Evolutionary conservation across 2,113 vertebrate genomes (phyloP).

Genomic region (Mellivora capensis): DNA sequence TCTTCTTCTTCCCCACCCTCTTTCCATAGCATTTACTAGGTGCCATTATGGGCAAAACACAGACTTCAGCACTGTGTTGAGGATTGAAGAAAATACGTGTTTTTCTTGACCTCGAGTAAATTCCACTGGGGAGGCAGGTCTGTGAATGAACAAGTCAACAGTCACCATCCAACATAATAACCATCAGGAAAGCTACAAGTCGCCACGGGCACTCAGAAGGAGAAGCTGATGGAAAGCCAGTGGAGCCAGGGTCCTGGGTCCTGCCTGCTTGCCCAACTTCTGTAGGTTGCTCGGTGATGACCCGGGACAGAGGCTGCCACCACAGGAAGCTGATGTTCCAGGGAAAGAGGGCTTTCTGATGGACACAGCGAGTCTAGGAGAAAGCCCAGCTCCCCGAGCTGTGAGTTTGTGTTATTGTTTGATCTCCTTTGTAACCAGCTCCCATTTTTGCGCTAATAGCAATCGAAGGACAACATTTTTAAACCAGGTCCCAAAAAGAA

Average conservation of each 20-base stretch:
- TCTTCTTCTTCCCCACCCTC: not conserved
- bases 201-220: fast-evolving
- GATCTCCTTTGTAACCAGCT: not conserved
- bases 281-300: fast-evolving
- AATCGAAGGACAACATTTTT: not conserved
- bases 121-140: too few species aligned
- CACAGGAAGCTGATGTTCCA: fast-evolving
- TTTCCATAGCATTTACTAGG: too few species aligned
- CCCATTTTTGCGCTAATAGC: not conserved
- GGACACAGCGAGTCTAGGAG: not conserved
- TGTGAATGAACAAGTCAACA: too few species aligned
- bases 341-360: not conserved
- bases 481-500: not conserved
- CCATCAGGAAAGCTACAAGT: fast-evolving
- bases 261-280: fast-evolving
- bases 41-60: not conserved
- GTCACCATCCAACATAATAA: too few species aligned
- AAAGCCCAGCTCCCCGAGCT: fast-evolving
- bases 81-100: not conserved
- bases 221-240: fast-evolving
- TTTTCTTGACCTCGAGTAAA: not conserved
- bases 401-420: fast-evolving
- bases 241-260: fast-evolving
- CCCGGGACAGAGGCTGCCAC: fast-evolving
- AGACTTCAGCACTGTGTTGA: fast-evolving